phyloP scores from a whole-genome alignment of 2,797 vertebrate species.

The Smutsia temminckii region DNA sequence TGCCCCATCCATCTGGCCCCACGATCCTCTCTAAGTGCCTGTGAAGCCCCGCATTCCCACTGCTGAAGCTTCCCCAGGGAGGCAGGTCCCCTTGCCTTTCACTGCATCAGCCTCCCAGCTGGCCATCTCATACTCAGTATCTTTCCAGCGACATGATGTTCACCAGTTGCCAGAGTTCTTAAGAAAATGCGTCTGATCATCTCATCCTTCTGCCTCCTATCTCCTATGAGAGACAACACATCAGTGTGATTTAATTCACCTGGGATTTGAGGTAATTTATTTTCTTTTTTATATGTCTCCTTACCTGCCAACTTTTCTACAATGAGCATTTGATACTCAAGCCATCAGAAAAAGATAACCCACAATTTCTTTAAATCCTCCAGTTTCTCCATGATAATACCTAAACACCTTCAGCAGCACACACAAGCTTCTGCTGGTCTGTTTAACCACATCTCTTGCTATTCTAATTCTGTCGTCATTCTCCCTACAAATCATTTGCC shows the following conservation, averaged over 20 bases:
- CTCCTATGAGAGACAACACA: background rate
- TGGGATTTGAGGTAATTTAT: constrained; percentile 1
- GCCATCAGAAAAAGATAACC: constrained; percentile 12
- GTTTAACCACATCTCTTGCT: background rate
- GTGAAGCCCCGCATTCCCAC: background rate
- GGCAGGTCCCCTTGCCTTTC: rapidly evolving
- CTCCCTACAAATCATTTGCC: background rate
- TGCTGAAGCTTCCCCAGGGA: rapidly evolving
- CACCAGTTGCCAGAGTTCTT: background rate
- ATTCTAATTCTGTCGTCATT: background rate
- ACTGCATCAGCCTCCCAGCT: background rate
- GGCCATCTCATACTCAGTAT: rapidly evolving
- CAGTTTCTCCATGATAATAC: background rate
- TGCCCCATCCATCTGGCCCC: background rate
- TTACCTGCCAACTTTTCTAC: background rate
- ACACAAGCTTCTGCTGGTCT: constrained; percentile 5
- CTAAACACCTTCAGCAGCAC: background rate
- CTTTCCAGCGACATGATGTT: background rate
- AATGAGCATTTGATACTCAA: background rate
- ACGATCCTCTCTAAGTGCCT: background rate
- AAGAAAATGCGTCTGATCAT: background rate
- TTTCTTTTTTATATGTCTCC: constrained; percentile 34
- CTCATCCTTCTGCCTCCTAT: background rate
- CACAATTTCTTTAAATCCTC: constrained; percentile 7
- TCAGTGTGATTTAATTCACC: background rate